A percentile compares a stretch with the other conserved stretches of the same genome.
These are phyloP conservation scores for Synergus gifuensis DNA, from an alignment of 2,888 invertebrate species.

Conservation along the genomic window DNA sequence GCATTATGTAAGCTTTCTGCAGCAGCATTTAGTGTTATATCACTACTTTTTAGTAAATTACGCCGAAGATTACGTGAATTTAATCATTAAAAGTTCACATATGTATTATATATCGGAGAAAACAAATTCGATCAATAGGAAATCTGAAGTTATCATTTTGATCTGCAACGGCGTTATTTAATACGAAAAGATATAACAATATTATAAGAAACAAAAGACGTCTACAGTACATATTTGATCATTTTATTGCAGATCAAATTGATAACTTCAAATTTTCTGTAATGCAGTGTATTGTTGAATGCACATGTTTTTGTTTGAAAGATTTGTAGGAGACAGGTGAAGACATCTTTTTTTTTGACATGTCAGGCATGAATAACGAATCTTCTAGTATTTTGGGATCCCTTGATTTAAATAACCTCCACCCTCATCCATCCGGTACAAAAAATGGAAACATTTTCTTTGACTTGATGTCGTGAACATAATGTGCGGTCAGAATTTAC, in stretches of 20 bases:
- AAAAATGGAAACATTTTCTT: neutral
- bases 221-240: too few relatives aligned
- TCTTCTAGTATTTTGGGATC: slow-evolving; percentile 11
- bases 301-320: neutral
- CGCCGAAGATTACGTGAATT: neutral
- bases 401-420: slow-evolving; percentile 13
- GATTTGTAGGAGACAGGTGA: slow-evolving; percentile 21
- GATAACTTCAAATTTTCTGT: too few relatives aligned
- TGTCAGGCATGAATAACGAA: neutral
- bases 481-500: neutral
- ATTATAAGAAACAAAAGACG: too few relatives aligned
- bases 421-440: neutral
- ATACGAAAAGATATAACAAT: too few relatives aligned
- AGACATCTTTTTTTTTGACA: neutral
- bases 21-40: slow-evolving; percentile 20
- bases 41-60: slow-evolving; percentile 17
- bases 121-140: neutral
- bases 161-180: too few relatives aligned
- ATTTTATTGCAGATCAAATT: too few relatives aligned
- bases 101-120: neutral
- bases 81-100: neutral
- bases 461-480: neutral
- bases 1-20: slow-evolving; percentile 1
- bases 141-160: too few relatives aligned
- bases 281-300: neutral